phyloP scores from a whole-genome alignment of 2,797 vertebrate genomes.

The Poeciliopsis presidionis region DNA sequence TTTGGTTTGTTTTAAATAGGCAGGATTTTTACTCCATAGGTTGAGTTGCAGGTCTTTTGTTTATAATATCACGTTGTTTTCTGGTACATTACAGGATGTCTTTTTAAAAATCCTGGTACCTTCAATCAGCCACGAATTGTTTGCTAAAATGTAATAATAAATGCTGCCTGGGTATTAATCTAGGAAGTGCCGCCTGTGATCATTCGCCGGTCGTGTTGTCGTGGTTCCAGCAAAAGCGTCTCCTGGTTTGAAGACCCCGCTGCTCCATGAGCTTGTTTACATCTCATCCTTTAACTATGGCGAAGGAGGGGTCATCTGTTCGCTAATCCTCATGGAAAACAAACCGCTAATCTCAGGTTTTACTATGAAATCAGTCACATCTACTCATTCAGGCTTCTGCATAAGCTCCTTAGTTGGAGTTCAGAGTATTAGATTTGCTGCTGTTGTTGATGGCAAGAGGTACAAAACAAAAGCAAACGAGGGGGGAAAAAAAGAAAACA shows the following conservation, averaged over 20 bases:
- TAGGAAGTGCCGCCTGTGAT: not conserved
- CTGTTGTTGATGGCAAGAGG: not conserved
- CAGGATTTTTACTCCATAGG: slow-evolving; percentile 16
- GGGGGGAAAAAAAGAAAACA: not conserved
- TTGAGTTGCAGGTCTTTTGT: slow-evolving; percentile 52
- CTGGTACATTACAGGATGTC: slow-evolving; percentile 1
- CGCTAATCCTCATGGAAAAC: slow-evolving; percentile 55
- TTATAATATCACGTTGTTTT: slow-evolving; percentile 56
- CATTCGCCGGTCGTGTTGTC: not conserved
- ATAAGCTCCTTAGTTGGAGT: slow-evolving; percentile 58
- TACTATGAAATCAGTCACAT: slow-evolving; percentile 1
- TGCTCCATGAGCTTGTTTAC: slow-evolving; percentile 28
- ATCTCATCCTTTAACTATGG: slow-evolving; percentile 24
- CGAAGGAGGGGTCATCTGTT: slow-evolving; percentile 27
- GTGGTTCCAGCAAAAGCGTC: not conserved
- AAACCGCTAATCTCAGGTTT: slow-evolving; percentile 41
- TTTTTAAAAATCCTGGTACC: slow-evolving; percentile 63
- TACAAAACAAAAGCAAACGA: not conserved
- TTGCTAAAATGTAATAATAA: slow-evolving; percentile 76
- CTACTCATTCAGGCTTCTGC: not conserved
- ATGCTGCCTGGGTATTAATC: slow-evolving; percentile 9
- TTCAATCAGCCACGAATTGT: slow-evolving; percentile 73
- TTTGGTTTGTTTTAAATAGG: slow-evolving; percentile 10
- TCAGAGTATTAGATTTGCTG: slow-evolving; percentile 18
- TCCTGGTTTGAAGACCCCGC: not conserved